Evolutionary conservation across 1,140 invertebrate species (phyloP).

Genomic region (Ceratina calcarata): DNA sequence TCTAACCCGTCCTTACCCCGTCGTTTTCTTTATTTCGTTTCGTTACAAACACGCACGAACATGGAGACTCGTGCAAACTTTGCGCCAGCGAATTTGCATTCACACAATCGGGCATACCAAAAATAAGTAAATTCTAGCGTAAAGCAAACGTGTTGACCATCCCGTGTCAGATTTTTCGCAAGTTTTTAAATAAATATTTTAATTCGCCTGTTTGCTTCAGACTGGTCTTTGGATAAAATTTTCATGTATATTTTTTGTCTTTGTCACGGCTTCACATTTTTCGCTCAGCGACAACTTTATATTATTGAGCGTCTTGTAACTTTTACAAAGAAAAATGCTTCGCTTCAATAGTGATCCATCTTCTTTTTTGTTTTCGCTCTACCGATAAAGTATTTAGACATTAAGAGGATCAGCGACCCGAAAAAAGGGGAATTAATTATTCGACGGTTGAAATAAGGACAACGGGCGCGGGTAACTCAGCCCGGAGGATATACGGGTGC

Average conservation of each 20-base stretch:
- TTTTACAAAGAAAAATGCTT: not conserved
- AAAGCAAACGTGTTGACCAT: not conserved
- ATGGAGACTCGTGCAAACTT: conserved; percentile 19
- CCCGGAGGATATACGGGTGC: conserved; percentile 12
- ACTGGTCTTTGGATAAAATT: not conserved
- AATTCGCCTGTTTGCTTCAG: too few relatives aligned
- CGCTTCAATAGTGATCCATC: not conserved
- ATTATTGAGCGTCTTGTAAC: not conserved
- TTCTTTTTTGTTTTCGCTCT: not conserved
- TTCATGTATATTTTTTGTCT: not conserved
- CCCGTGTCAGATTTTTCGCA: not conserved
- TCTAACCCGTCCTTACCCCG: not conserved
- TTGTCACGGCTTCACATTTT: not conserved
- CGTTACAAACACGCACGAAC: not conserved
- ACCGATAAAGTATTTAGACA: not conserved
- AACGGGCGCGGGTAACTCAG: not conserved
- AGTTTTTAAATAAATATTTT: too few relatives aligned
- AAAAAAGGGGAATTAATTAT: conserved; percentile 22
- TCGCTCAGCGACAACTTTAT: not conserved
- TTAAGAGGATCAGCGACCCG: not conserved
- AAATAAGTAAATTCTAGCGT: too few relatives aligned
- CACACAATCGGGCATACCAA: not conserved
- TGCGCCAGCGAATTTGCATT: conserved; percentile 5
- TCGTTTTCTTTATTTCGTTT: not conserved
- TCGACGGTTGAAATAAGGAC: conserved; percentile 4